Base-by-base conservation (phyloP, 2,797 vertebrate genomes). In the Eleutherodactylus coqui region DNA sequence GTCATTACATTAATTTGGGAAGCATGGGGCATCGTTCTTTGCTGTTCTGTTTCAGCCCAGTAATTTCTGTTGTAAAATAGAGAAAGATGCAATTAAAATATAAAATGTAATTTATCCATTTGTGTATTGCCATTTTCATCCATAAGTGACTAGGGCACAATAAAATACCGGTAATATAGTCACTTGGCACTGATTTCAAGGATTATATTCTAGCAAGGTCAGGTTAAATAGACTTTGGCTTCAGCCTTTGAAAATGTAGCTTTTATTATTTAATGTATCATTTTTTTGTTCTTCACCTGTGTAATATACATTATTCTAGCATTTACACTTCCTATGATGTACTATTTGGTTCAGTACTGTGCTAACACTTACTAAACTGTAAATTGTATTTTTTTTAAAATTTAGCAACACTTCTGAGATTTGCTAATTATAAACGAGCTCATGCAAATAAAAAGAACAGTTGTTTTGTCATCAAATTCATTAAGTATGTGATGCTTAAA, bases 381-480 rank as follows among this genome's bases (percentile, higher is more conserved):
- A 80, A 81, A 77, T 79, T 82, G 75, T 55, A 9, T 29, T 47
- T 47, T 84, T 58, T 55, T 8, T n/a, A 19, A 27, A n/a, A n/a
- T n/a, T n/a, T 32, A 84, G 38, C 29, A 21, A 67, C 60, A 77
- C 49, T 70, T 79, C 49, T 60, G 62, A 72, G 83, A 47, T 38
- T 85, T 75, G 43, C 19, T 67, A 86, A 86, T 64, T 75, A 82
- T 47, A 76, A 60, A 78, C 47, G 60, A 83, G 64, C 45, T 77
- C 14, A 41, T 45, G 79, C 49, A 72, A 83, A 87, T 83, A 51
- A 86, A 80, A 86, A 73, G 29, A 82, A 62, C 78, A 75, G 55
- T 49, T 79, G 49, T 72, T 79, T 76, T 76, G 70, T 76, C 70
- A 67, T 86, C 55, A 64, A 73, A 87, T 79, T 83, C 24, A 72